Percentiles rank a stretch among this genome's conserved stretches.
phyloP scores from a whole-genome alignment of 2,113 vertebrate species.

The Rhabdornis inornatus region DNA sequence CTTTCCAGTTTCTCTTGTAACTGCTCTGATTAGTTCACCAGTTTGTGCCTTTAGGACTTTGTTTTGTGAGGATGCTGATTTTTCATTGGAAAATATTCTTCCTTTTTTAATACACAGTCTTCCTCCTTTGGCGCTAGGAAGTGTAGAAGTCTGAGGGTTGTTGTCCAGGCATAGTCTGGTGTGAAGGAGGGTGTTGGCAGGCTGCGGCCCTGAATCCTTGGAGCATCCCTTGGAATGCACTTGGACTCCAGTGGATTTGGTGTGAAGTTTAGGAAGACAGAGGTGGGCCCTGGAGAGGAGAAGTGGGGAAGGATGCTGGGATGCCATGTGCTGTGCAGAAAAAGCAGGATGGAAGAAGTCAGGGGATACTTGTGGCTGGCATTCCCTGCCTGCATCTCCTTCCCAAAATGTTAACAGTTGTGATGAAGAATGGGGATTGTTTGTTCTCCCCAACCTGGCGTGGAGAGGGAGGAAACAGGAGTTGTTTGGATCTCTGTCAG shows the following conservation, averaged over 20 bases:
- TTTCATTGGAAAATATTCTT: not conserved
- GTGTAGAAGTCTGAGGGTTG: not conserved
- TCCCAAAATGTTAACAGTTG: not conserved
- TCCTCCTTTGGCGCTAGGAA: not conserved
- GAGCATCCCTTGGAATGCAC: not conserved
- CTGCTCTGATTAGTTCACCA: not conserved
- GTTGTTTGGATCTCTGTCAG: not conserved
- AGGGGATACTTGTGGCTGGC: not conserved
- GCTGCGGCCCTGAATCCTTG: not conserved
- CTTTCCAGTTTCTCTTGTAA: not conserved
- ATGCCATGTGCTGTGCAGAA: not conserved
- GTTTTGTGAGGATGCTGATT: slow-evolving; percentile 15
- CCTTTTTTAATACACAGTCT: not conserved
- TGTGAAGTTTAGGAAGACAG: not conserved
- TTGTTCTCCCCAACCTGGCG: rapidly evolving
- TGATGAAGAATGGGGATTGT: not conserved
- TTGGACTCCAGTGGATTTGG: not conserved
- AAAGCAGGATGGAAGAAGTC: not conserved
- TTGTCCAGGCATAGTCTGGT: not conserved
- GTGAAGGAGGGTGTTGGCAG: not conserved
- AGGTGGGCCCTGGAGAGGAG: not conserved
- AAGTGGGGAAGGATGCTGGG: not conserved
- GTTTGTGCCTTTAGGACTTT: slow-evolving; percentile 60
- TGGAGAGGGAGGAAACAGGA: not conserved
- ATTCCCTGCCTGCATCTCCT: not conserved